Conservation (phyloP, 2,113 vertebrate species). For the Nyctereutes procyonoides region DNA sequence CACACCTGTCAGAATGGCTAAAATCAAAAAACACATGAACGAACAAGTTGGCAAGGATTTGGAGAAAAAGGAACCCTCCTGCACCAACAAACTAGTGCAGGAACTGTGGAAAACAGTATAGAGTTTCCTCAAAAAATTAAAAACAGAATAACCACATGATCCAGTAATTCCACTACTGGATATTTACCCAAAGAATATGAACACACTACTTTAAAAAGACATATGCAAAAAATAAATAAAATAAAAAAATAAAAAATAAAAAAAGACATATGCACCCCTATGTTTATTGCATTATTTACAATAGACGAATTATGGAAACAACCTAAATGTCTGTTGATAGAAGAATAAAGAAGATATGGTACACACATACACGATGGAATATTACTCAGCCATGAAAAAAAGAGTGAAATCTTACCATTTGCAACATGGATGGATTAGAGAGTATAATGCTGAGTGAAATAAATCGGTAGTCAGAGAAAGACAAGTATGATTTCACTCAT, state of each 20-base stretch:
- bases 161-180: not conserved
- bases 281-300: not conserved
- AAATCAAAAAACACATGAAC: too few species aligned
- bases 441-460: not conserved
- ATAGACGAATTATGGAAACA: not conserved
- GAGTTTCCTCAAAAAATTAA: too few species aligned
- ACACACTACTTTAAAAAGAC: not conserved
- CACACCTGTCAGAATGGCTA: too few species aligned
- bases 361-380: not conserved
- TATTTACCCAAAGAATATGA: not conserved
- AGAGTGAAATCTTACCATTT: not conserved
- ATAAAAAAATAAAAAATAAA: not conserved
- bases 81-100: too few species aligned
- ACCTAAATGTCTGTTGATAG: not conserved
- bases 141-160: too few species aligned
- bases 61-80: too few species aligned
- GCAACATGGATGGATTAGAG: not conserved
- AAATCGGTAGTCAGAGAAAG: not conserved
- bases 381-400: not conserved
- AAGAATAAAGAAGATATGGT: not conserved
- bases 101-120: too few species aligned
- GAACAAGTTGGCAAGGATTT: too few species aligned
- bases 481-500: not conserved
- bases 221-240: not conserved
- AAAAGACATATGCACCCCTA: not conserved